A percentile compares a stretch with the other conserved stretches of the same genome.
Conservation (phyloP, 2,888 invertebrate genomes). For the Drosophila gaucha region DNA sequence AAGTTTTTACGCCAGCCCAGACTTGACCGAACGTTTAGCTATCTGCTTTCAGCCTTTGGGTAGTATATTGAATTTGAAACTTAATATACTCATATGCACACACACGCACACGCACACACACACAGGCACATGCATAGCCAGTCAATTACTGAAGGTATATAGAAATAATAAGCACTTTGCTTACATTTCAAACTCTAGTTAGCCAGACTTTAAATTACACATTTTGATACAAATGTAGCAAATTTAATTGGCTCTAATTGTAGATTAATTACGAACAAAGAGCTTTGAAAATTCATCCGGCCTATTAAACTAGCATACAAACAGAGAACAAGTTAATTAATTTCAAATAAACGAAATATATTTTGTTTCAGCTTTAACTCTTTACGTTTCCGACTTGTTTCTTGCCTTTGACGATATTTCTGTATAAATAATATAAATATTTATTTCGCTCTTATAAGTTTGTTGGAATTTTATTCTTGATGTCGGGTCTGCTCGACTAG, state of each 20-base stretch:
- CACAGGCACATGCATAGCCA: neutral
- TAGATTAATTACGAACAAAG: neutral
- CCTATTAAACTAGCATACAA: neutral
- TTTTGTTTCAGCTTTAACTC: too few relatives aligned
- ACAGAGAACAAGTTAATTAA: neutral
- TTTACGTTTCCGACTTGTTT: too few relatives aligned
- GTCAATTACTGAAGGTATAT: neutral
- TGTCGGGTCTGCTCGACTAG: too few relatives aligned
- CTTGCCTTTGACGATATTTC: too few relatives aligned
- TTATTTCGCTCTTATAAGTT: too few relatives aligned
- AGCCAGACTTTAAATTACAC: neutral
- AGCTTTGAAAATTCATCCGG: too few relatives aligned
- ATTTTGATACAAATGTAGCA: neutral
- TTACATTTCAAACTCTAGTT: slow-evolving; percentile 10
- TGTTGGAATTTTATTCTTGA: too few relatives aligned
- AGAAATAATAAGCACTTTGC: slow-evolving; percentile 14
- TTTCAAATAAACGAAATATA: too few relatives aligned
- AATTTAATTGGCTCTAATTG: neutral
- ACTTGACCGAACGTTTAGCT: slow-evolving; percentile 46
- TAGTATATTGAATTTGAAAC: slow-evolving; percentile 44
- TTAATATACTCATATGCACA: slow-evolving; percentile 5
- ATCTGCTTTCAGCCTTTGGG: slow-evolving; percentile 21
- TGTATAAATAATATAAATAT: too few relatives aligned
- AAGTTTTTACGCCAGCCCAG: slow-evolving; percentile 48
- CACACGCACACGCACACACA: neutral